phyloP scores from a whole-genome alignment of 2,888 invertebrate species.

The Melipona bicolor region DNA sequence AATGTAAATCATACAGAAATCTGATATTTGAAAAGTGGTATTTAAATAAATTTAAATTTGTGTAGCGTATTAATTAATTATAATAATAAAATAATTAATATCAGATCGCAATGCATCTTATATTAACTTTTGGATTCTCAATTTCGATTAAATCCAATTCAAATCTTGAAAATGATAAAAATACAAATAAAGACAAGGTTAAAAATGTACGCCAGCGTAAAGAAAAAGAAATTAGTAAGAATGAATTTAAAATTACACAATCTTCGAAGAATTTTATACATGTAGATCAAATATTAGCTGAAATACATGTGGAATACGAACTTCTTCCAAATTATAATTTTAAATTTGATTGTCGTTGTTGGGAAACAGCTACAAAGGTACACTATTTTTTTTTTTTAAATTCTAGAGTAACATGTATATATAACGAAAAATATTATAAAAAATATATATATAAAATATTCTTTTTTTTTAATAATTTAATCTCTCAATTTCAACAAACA shows the following conservation, averaged over 20 bases:
- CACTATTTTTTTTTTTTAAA: not conserved
- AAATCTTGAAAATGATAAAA: not conserved
- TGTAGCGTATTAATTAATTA: not conserved
- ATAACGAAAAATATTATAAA: not conserved
- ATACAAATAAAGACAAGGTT: not conserved
- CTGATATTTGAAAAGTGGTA: not conserved
- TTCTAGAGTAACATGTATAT: not conserved
- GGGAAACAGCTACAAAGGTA: slow-evolving; percentile 51
- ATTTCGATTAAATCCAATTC: slow-evolving; percentile 10
- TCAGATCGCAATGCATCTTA: slow-evolving; percentile 37
- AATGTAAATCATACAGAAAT: not conserved
- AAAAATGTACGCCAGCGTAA: not conserved
- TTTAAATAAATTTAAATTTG: not conserved
- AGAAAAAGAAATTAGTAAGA: not conserved
- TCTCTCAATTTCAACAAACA: not conserved
- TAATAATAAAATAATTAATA: not conserved
- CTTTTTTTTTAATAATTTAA: not conserved
- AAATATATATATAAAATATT: not conserved
- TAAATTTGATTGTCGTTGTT: slow-evolving; percentile 55
- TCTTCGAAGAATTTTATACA: slow-evolving; percentile 32
- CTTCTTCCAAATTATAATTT: slow-evolving; percentile 46
- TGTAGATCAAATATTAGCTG: slow-evolving; percentile 23
- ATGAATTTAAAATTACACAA: not conserved
- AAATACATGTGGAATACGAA: slow-evolving; percentile 56
- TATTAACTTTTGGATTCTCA: slow-evolving; percentile 50